These are phyloP conservation scores for Eupithecia subfuscata DNA, from an alignment of 2,888 invertebrate genomes.

Conservation along the genomic window DNA sequence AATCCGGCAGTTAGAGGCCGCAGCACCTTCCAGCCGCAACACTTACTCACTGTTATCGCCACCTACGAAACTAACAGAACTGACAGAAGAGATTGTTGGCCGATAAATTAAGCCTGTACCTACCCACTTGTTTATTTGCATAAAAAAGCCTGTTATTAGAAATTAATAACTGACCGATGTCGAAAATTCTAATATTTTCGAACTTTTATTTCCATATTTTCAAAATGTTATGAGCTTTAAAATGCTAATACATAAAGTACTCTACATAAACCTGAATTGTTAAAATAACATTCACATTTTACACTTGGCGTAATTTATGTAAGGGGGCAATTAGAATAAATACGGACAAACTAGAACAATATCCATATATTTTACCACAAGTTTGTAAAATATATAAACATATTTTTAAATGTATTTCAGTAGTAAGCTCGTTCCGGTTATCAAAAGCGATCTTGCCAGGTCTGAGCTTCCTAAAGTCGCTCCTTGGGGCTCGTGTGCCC, in stretches of 20 bases:
- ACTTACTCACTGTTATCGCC: conserved; percentile 22
- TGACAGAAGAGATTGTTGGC: background rate
- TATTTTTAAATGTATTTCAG: background rate
- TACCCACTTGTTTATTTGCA: background rate
- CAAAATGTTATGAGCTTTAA: background rate
- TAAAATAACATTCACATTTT: background rate
- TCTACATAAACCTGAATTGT: background rate
- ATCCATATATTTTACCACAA: background rate
- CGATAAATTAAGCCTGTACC: background rate
- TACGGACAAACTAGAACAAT: background rate
- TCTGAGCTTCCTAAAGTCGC: conserved; percentile 36
- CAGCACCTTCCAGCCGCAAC: conserved; percentile 45
- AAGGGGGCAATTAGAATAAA: background rate
- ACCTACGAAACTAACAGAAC: conserved; percentile 16
- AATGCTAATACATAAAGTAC: too few relatives aligned
- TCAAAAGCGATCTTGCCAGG: conserved; percentile 13
- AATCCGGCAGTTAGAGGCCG: conserved; percentile 49
- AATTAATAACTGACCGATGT: background rate
- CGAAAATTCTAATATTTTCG: background rate
- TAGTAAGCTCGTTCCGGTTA: background rate
- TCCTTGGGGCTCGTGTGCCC: conserved; percentile 31
- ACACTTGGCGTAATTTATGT: background rate
- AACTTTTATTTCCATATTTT: background rate
- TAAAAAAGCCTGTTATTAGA: background rate
- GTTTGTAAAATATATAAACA: background rate